Conservation (phyloP, 2,113 vertebrate genomes). For the Sminthopsis crassicaudata region DNA sequence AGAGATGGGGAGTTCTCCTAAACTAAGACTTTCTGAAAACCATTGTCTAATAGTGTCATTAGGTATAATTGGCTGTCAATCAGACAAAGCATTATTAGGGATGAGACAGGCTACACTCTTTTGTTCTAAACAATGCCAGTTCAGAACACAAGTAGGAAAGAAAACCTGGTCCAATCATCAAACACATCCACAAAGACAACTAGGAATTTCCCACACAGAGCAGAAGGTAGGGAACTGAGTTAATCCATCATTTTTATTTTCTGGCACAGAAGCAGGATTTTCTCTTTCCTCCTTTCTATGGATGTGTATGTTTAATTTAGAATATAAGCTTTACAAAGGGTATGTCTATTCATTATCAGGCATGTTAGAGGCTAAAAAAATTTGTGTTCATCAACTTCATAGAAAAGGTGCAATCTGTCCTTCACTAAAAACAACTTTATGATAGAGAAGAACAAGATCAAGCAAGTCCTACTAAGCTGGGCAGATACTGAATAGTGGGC, state of each 20-base stretch:
- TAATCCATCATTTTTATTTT: slow-evolving; percentile 30
- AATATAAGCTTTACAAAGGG: slow-evolving; percentile 4
- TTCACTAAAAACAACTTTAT: not conserved
- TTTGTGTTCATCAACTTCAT: slow-evolving; percentile 20
- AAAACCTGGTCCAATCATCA: slow-evolving; percentile 9
- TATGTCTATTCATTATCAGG: slow-evolving; percentile 9
- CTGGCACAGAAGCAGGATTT: slow-evolving; percentile 21
- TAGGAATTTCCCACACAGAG: slow-evolving; percentile 28
- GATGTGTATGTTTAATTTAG: slow-evolving; percentile 35
- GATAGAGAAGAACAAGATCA: not conserved
- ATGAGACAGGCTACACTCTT: slow-evolving; percentile 35
- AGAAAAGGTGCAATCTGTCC: slow-evolving; percentile 27
- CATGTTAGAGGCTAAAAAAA: not conserved
- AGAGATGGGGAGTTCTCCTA: slow-evolving; percentile 4
- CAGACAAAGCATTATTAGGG: slow-evolving; percentile 41
- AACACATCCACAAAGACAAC: slow-evolving; percentile 41
- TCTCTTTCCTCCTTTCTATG: slow-evolving; percentile 32
- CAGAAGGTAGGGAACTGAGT: slow-evolving; percentile 37
- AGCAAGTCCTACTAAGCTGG: slow-evolving; percentile 10
- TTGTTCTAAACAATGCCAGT: slow-evolving; percentile 45
- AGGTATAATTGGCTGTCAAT: slow-evolving; percentile 57
- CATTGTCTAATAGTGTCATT: slow-evolving; percentile 26
- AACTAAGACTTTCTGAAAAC: slow-evolving; percentile 55
- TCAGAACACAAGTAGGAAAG: slow-evolving; percentile 25
- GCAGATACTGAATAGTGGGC: not conserved